Base-by-base conservation (phyloP, 2,797 vertebrate species). In the Takifugu ocellatus region DNA sequence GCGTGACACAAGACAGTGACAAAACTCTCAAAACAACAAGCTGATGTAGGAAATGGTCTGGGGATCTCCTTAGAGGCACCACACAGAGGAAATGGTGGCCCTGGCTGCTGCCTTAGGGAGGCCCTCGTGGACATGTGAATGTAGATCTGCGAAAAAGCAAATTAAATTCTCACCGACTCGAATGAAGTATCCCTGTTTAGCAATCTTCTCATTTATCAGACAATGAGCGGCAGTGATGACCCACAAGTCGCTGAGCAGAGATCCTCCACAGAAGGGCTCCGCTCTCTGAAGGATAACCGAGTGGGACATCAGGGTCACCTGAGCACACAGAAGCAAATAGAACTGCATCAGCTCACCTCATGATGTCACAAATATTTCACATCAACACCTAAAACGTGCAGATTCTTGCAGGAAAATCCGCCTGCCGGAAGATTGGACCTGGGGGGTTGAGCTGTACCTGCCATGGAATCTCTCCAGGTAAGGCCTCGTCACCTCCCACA, bases 141-240 rank as follows among this genome's bases (percentile, higher is more conserved):
- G 27, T 29, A 21, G 15, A 43, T 44, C 5, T 24, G 36, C 54
- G 27, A 29, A 29, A 29, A 29, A 29, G 1, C 14, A 10, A 49
- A 16, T 14, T 0, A 29, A 31, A 6, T 51, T 21, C 82, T 53
- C 74, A 92, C 92, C 92, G 3, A 74, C 53, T 89, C 91, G 78
- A 49, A 92, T 14, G 24, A 91, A 84, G 72, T 83, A 87, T 10
- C 0, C 0, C 2, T 2, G 3, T 1, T 7, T 2, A 2, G 12
- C 3, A 0, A 2, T 2, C 0, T 48, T 25, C 6, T 0, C 3
- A 0, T 79, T 1, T 0, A 12, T 11, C 60, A 91, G 67, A 72
- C 97, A 99, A 61, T 99, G 97, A 0, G 96, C 97, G 0, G 97
- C 97, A 0, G 95, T 97, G 78, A 98, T 84, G 5, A 98, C 70